Base-by-base conservation (phyloP, 1,140 invertebrate genomes). In the Lasioglossum baleicum region DNA sequence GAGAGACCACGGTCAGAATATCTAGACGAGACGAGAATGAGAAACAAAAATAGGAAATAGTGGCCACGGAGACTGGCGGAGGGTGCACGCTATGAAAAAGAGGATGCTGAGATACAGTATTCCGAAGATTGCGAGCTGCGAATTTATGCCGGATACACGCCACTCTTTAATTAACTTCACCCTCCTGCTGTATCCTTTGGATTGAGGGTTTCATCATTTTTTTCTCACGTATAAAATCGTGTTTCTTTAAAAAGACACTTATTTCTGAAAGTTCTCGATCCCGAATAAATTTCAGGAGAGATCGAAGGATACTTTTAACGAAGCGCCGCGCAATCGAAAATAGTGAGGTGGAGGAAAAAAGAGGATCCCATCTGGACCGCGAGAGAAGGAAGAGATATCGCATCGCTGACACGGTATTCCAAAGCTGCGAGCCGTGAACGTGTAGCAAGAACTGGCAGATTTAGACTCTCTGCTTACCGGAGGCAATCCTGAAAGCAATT, bases 401-500 rank as follows among this genome's bases (percentile, higher is more conserved):
- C 60, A 40, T 7, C 42, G 51, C 17, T 48, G 72, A 44, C 73
- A 83, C 48, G 68, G 65, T 78, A 44, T 72, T 60, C 35, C n/a
- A 51, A 22, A 44, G 15, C 31, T 26, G n/a, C 42, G 63, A 74
- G 42, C 40, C 44, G 60, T 31, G 66, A 72, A 80, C 53, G 42
- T 83, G 82, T 75, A 76, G 78, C 74, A 82, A 85, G 83, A 86
- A 61, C 68, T 40, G 77, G 71, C 82, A 83, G 83, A 87, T 87
- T 86, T 77, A 81, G 88, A 83, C 76, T 85, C 86, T 84, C 77
- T 72, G 78, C 70, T 84, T 80, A 63, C 80, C 83, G 77, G 74
- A 78, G 79, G 82, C 86, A 89, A 89, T 89, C 80, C 79, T 85
- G 83, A 89, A 90, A 90, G 89, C 88, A 90, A 90, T 90, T 90